Conservation (phyloP, 2,113 vertebrate species). For the Crotalus horridus region DNA sequence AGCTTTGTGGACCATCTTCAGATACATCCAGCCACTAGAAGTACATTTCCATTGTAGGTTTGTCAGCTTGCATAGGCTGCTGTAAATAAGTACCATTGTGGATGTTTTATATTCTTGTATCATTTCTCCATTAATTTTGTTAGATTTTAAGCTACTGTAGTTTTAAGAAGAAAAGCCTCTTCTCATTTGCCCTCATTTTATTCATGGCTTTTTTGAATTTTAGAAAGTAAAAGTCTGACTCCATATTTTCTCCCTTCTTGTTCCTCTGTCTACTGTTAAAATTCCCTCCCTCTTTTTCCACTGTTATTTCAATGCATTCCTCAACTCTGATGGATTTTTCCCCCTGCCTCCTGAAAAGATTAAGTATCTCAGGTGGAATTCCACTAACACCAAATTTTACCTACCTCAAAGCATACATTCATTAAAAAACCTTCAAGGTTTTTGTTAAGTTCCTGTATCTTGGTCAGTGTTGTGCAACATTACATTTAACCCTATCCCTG, state of each 20-base stretch:
- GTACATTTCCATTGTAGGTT: background rate
- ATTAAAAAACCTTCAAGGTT: background rate
- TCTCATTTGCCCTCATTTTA: background rate
- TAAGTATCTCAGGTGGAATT: background rate
- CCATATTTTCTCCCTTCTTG: background rate
- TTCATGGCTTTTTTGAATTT: background rate
- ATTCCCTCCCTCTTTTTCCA: background rate
- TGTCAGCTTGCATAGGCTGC: background rate
- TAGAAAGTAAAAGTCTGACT: background rate
- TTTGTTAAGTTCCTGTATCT: background rate
- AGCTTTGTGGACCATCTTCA: background rate
- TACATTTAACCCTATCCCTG: background rate
- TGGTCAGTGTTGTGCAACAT: background rate
- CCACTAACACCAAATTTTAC: background rate
- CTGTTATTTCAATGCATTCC: background rate
- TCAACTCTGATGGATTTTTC: background rate
- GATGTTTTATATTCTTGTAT: background rate
- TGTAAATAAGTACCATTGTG: background rate
- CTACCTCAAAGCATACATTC: background rate
- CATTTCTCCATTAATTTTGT: background rate
- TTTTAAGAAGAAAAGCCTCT: background rate
- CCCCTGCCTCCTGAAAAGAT: background rate
- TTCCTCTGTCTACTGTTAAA: background rate
- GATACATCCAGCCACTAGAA: background rate
- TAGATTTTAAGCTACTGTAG: background rate